These are phyloP conservation scores for Patella depressa DNA, from an alignment of 2,888 invertebrate species.

Conservation along the genomic window DNA sequence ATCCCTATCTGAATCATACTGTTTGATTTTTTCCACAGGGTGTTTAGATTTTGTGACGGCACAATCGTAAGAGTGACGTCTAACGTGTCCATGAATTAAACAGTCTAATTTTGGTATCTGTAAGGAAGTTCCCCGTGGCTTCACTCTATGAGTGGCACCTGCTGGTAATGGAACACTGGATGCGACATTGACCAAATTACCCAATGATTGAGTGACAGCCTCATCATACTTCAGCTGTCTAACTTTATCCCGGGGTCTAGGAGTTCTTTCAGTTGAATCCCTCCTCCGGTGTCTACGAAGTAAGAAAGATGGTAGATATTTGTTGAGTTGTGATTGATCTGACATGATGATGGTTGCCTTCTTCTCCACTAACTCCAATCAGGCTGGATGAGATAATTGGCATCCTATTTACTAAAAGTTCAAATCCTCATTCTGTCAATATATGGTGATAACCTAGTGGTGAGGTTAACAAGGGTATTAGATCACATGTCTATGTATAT, in stretches of 20 bases:
- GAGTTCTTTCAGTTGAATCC: not conserved
- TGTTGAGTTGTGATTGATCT: not conserved
- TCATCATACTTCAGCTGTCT: conserved; percentile 28
- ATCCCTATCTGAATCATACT: conserved; percentile 9
- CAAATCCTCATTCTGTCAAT: too few relatives aligned
- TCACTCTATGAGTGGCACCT: conserved; percentile 20
- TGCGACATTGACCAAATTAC: conserved; percentile 38
- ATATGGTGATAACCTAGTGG: too few relatives aligned
- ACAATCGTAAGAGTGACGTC: conserved; percentile 32
- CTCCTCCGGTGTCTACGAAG: not conserved
- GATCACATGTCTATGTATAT: too few relatives aligned
- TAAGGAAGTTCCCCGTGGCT: conserved; percentile 15
- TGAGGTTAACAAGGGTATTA: too few relatives aligned
- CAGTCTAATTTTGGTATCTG: not conserved
- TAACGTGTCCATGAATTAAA: conserved; percentile 13
- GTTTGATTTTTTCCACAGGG: conserved; percentile 17
- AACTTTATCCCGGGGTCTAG: not conserved
- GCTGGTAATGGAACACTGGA: conserved; percentile 38
- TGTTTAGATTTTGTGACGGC: conserved; percentile 15
- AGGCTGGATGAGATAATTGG: not conserved
- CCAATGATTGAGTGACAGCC: conserved; percentile 39
- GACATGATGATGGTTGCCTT: not conserved
- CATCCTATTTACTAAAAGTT: too few relatives aligned
- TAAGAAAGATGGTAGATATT: not conserved
- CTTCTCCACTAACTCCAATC: not conserved